Evolutionary conservation across 1,140 invertebrate species (phyloP).

Genomic region (Scylla paramamosain): DNA sequence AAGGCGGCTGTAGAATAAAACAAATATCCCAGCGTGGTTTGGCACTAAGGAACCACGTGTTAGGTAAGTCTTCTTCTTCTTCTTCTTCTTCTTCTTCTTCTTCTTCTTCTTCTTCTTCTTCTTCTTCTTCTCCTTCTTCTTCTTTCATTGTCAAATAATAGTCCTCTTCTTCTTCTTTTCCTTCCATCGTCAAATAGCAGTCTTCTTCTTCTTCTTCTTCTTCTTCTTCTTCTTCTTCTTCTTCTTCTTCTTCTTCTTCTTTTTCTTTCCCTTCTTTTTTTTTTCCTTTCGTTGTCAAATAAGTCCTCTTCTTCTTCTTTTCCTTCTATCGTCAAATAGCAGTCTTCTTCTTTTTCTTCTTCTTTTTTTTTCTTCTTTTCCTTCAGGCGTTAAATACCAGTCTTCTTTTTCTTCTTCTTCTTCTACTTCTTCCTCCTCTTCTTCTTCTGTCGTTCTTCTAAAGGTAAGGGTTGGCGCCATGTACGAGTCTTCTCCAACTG

Average conservation of each 20-base stretch:
- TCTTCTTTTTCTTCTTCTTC: too few species aligned
- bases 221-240: constrained; percentile 23
- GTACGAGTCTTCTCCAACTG: too few species aligned
- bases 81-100: not conserved
- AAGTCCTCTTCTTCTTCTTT: not conserved
- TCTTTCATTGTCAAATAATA: not conserved
- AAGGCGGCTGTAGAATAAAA: not conserved
- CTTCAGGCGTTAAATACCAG: too few species aligned
- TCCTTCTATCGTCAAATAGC: not conserved
- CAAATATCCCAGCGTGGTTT: not conserved
- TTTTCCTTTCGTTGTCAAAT: not conserved
- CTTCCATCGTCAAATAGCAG: not conserved
- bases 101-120: not conserved
- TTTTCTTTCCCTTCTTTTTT: too few species aligned
- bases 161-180: constrained; percentile 1
- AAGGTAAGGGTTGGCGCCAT: too few species aligned
- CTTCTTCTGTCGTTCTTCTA: too few species aligned
- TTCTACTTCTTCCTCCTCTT: too few species aligned
- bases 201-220: constrained; percentile 22
- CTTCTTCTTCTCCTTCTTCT: constrained; percentile 21
- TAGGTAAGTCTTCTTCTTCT: not conserved
- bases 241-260: too few species aligned
- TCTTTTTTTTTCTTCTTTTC: constrained; percentile 24
- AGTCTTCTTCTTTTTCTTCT: not conserved
- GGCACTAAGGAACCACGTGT: not conserved